A percentile compares a stretch with the other conserved stretches of the same genome.
These are phyloP conservation scores for Platichthys flesus DNA, from an alignment of 2,113 vertebrate species.

Conservation along the genomic window DNA sequence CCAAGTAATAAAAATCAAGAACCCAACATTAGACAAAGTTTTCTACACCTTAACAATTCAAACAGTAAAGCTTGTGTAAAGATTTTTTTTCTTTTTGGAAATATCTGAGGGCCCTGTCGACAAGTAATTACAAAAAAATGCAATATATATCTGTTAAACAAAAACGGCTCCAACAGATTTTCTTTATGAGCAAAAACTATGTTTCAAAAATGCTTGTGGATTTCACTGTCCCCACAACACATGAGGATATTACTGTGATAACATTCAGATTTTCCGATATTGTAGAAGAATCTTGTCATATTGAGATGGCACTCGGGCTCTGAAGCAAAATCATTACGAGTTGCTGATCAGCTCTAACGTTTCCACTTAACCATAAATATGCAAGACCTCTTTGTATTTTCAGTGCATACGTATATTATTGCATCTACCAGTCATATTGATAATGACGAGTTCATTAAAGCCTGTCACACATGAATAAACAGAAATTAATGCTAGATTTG, in stretches of 20 bases:
- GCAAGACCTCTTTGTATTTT: slow-evolving; percentile 78
- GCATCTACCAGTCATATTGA: slow-evolving; percentile 82
- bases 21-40: slow-evolving; percentile 90
- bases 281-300: slow-evolving; percentile 71
- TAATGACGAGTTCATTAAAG: slow-evolving; percentile 78
- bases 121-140: slow-evolving; percentile 79
- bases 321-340: slow-evolving; percentile 53
- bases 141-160: slow-evolving; percentile 70
- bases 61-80: slow-evolving; percentile 91
- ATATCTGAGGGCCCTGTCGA: slow-evolving; percentile 84
- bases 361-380: slow-evolving; percentile 67
- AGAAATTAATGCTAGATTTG: slow-evolving; percentile 63
- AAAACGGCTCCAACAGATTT: slow-evolving; percentile 71
- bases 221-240: slow-evolving; percentile 62
- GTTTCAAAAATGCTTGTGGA: slow-evolving; percentile 65
- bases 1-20: slow-evolving; percentile 90
- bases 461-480: slow-evolving; percentile 71
- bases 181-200: slow-evolving; percentile 64
- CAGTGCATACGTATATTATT: slow-evolving; percentile 86
- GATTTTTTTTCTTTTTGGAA: slow-evolving; percentile 82
- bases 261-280: slow-evolving; percentile 79
- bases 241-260: slow-evolving; percentile 73
- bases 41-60: slow-evolving; percentile 90
- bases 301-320: slow-evolving; percentile 72
- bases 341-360: slow-evolving; percentile 59